phyloP scores from a whole-genome alignment of 1,140 invertebrate species.

The Nilaparvata lugens region DNA sequence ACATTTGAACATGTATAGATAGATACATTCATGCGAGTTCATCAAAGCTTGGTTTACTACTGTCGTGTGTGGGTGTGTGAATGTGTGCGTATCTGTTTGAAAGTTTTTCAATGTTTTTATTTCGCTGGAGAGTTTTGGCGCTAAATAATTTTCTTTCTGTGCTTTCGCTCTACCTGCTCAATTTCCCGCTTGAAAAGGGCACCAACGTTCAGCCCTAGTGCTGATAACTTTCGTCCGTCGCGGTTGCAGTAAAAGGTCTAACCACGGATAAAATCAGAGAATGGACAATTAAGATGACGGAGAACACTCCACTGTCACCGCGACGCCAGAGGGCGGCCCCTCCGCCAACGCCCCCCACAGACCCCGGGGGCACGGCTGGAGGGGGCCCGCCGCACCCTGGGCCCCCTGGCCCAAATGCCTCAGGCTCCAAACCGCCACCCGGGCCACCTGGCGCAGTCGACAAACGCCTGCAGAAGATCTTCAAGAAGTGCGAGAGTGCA shows the following conservation, averaged over 20 bases:
- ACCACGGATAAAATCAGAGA: constrained; percentile 1
- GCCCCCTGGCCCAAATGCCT: not conserved
- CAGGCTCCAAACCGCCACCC: not conserved
- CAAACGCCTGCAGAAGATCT: constrained; percentile 10
- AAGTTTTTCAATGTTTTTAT: too few species aligned
- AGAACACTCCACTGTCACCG: not conserved
- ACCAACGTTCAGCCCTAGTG: not conserved
- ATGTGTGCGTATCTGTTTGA: too few species aligned
- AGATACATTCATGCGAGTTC: too few species aligned
- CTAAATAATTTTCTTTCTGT: too few species aligned
- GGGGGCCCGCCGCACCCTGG: too few species aligned
- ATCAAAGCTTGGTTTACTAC: too few species aligned
- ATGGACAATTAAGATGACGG: constrained; percentile 2
- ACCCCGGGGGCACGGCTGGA: not conserved
- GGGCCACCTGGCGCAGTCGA: not conserved
- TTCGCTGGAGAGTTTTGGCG: too few species aligned
- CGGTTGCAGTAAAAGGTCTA: not conserved
- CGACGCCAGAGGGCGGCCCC: not conserved
- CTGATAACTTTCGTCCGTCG: not conserved
- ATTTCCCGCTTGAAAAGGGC: too few species aligned
- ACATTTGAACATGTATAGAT: too few species aligned
- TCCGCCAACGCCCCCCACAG: not conserved
- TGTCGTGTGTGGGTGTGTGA: too few species aligned
- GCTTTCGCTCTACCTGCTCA: too few species aligned
- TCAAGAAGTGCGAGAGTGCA: constrained; percentile 37